phyloP scores from a whole-genome alignment of 2,113 vertebrate species.

The Oreochromis spilurus region DNA sequence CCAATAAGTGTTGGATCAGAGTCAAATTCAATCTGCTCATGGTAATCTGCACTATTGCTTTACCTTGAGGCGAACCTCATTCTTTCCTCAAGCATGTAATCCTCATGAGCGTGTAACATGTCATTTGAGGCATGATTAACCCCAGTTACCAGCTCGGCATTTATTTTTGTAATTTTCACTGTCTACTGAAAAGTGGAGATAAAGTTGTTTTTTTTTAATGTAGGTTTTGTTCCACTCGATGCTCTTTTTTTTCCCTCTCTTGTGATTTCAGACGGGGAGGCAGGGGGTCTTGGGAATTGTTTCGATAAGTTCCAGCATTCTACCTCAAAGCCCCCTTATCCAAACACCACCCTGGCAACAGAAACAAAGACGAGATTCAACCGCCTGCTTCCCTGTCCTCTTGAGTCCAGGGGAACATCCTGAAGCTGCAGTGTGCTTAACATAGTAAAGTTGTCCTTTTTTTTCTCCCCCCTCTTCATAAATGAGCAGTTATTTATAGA shows the following conservation, averaged over 20 bases:
- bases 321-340: conserved; percentile 60
- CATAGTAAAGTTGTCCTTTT: neutral
- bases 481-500: neutral
- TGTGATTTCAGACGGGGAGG: conserved; percentile 22
- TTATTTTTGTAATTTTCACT: conserved; percentile 2
- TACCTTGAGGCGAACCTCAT: conserved; percentile 38
- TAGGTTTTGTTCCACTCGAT: neutral
- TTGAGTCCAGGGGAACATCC: conserved; percentile 58
- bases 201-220: neutral
- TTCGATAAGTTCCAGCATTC: conserved; percentile 54
- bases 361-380: conserved; percentile 71
- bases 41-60: conserved; percentile 47
- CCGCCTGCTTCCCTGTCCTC: conserved; percentile 26
- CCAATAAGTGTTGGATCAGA: conserved; percentile 52
- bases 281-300: conserved; percentile 51
- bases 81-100: conserved; percentile 55
- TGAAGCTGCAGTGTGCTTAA: conserved; percentile 29
- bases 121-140: conserved; percentile 33
- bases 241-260: neutral
- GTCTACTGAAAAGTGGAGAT: neutral
- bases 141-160: conserved; percentile 1
- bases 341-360: conserved; percentile 63
- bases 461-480: neutral
- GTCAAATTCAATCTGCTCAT: conserved; percentile 44
- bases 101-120: conserved; percentile 27